phyloP scores from a whole-genome alignment of 2,888 invertebrate species.

The Xanthia icteritia region DNA sequence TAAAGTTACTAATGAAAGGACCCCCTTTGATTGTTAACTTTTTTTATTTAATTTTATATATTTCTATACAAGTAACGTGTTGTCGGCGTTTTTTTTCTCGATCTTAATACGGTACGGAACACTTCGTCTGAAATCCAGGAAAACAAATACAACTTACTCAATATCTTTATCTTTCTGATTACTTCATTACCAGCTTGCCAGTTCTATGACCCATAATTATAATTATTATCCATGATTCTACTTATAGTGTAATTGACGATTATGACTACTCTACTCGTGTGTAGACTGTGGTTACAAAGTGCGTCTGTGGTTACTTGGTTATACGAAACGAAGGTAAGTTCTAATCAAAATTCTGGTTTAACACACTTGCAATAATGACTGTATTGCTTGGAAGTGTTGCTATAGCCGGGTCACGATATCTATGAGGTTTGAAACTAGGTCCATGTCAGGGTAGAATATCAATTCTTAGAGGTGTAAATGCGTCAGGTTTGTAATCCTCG shows the following conservation, averaged over 20 bases:
- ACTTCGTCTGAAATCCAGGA: no score
- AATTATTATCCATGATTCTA: neutral
- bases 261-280: constrained; percentile 2
- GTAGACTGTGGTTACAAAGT: constrained; percentile 11
- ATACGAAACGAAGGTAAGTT: constrained; percentile 7
- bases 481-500: neutral
- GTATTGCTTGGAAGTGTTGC: constrained; percentile 1
- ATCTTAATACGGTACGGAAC: no score
- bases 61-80: no score
- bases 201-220: constrained; percentile 26
- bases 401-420: constrained; percentile 5
- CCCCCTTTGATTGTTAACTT: no score
- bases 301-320: constrained; percentile 17
- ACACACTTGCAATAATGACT: neutral
- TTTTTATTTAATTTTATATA: no score
- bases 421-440: neutral
- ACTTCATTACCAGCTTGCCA: constrained; percentile 2
- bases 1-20: no score
- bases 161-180: no score
- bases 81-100: no score
- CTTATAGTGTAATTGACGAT: neutral
- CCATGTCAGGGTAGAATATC: neutral
- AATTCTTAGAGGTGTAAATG: neutral
- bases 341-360: constrained; percentile 38
- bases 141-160: neutral